Base-by-base conservation (phyloP, 2,888 invertebrate species). In the Glyphotaelius pellucidus region DNA sequence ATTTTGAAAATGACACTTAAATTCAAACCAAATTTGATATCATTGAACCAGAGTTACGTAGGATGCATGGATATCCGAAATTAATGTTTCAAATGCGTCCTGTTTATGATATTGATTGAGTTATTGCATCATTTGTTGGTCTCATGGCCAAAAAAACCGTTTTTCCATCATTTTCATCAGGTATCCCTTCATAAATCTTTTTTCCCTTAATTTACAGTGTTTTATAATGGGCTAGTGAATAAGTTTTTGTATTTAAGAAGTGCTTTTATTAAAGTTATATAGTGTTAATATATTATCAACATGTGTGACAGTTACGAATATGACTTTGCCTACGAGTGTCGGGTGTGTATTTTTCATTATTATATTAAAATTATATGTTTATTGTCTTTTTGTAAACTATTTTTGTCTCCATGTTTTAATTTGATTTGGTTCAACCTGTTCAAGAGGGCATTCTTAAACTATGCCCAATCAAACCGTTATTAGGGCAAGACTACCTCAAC, bases 311-410 rank as follows among this genome's bases (percentile, higher is more conserved):
- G 91, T 94, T 96, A 96, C 95, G 97, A 97, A 94, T 97, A 97
- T 95, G 96, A 97, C 95, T 97, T 97, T 95, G 96, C 96, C 93
- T 97, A 96, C 95, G 97, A 97, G 95, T 97, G 97, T 95, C 96
- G 96, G 97, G 97, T 97, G 95, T 95, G 96, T 96, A 91, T 90
- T 83, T 88, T 90, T 81, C 42, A 79, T 89, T 80, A 25, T 91
- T 67, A 38, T 47, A 38, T 2, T 86, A 38, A n/a, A 42, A 85
- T 30, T 35, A 38, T 80, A 30, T 80, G 31, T 81, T 67, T 25
- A 9, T n/a, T 67, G 67, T n/a, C 52, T 67, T 67, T 67, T 67
- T 67, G 5, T 67, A 25, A 67, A 67, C 52, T 5, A 25, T 67
- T 25, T 67, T 52, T 52, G 9, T 15, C 47, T 47, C 14, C 14